phyloP scores from a whole-genome alignment of 1,140 invertebrate genomes.

The Trachymyrmex cornetzi region DNA sequence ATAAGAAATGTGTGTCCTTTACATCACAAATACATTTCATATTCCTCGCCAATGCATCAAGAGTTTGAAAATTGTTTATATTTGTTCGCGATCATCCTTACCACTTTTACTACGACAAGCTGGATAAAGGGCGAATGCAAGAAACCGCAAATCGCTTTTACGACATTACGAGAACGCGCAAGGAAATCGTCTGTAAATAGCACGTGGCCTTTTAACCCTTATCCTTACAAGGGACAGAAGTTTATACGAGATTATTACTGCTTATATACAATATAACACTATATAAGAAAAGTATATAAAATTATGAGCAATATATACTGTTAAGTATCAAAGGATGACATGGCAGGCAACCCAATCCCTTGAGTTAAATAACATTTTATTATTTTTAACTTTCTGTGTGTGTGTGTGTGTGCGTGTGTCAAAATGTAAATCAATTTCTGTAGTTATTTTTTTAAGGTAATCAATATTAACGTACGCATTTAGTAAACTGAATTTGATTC shows the following conservation, averaged over 20 bases:
- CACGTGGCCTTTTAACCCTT: conserved; percentile 21
- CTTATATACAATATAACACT: too few species aligned
- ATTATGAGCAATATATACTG: neutral
- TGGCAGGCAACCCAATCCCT: too few species aligned
- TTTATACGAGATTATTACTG: neutral
- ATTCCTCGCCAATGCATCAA: neutral
- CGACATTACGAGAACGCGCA: neutral
- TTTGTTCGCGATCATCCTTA: neutral
- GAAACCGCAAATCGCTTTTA: conserved; percentile 18
- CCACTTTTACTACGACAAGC: conserved; percentile 6
- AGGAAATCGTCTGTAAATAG: conserved; percentile 9
- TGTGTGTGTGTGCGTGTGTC: too few species aligned
- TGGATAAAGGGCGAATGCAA: neutral
- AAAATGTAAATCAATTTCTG: too few species aligned
- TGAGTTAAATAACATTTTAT: too few species aligned
- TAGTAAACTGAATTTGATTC: too few species aligned
- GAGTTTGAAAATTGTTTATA: neutral
- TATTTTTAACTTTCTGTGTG: too few species aligned
- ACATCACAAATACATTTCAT: too few species aligned
- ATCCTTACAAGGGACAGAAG: neutral
- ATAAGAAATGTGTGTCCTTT: too few species aligned
- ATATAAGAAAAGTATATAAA: neutral
- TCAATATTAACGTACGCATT: too few species aligned
- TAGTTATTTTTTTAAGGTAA: too few species aligned
- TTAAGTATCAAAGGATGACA: too few species aligned